phyloP scores from a whole-genome alignment of 2,888 invertebrate species.

The Lasioglossum villosulum region DNA sequence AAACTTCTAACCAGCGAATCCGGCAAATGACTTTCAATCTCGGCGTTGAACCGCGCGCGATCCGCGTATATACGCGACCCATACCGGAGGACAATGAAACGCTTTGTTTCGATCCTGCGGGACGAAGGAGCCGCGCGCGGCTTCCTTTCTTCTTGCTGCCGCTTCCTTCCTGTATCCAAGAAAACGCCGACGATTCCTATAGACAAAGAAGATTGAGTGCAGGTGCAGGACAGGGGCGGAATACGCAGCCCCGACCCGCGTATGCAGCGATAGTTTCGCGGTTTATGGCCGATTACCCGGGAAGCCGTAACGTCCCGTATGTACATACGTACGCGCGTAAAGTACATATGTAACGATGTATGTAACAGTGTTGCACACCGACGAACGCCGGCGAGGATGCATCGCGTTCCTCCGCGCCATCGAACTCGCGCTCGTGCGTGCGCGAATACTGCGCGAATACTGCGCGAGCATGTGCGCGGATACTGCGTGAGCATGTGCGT shows the following conservation, averaged over 20 bases:
- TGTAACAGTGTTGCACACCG: background rate
- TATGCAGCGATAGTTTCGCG: slow-evolving; percentile 67
- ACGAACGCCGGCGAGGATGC: background rate
- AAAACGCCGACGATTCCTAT: slow-evolving; percentile 69
- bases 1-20: slow-evolving; percentile 27
- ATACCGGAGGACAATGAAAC: slow-evolving; percentile 57
- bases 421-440: background rate
- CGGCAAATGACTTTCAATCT: slow-evolving; percentile 28
- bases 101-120: slow-evolving; percentile 58
- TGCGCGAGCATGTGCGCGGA: background rate
- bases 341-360: slow-evolving; percentile 26
- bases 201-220: slow-evolving; percentile 82
- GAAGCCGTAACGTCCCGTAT: slow-evolving; percentile 67
- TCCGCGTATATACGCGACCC: slow-evolving; percentile 22
- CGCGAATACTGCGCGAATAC: background rate
- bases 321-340: slow-evolving; percentile 54
- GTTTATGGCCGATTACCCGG: slow-evolving; percentile 73
- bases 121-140: slow-evolving; percentile 34
- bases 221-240: slow-evolving; percentile 73
- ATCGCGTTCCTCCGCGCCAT: background rate
- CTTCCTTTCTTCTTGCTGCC: slow-evolving; percentile 35
- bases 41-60: background rate
- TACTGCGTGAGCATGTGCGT: background rate
- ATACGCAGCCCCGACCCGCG: slow-evolving; percentile 44
- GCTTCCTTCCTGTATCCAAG: slow-evolving; percentile 47